A percentile compares a stretch with the other conserved stretches of the same genome.
These are phyloP conservation scores for Deladenus siricidicola DNA, from an alignment of 2,888 invertebrate genomes.

Conservation along the genomic window DNA sequence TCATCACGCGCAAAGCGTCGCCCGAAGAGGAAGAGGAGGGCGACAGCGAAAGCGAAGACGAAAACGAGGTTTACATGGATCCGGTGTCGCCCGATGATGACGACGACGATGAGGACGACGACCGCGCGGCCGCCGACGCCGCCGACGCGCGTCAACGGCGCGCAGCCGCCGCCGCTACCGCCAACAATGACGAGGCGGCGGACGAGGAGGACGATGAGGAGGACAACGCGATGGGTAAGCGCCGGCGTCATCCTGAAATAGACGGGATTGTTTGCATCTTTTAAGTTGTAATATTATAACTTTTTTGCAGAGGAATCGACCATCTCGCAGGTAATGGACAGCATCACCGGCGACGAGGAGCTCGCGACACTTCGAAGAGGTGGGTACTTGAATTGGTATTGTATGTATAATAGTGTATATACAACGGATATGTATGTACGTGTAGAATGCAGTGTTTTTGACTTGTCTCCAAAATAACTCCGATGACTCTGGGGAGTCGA, in stretches of 20 bases:
- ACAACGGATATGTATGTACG: no score
- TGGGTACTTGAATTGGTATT: no score
- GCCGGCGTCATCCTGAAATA: no score
- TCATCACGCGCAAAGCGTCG: neutral
- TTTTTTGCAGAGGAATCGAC: constrained; percentile 18
- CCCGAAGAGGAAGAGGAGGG: neutral
- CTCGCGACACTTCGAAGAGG: constrained; percentile 2
- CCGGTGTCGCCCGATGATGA: no score
- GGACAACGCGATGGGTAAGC: constrained; percentile 17
- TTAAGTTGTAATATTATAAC: neutral
- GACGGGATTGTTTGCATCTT: constrained; percentile 10
- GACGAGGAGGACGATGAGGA: constrained; percentile 30
- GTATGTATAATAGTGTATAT: no score
- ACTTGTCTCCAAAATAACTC: no score
- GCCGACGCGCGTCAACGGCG: no score
- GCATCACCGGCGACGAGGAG: constrained; percentile 30
- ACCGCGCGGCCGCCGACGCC: no score
- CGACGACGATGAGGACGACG: no score
- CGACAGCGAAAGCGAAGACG: neutral
- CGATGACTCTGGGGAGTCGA: no score
- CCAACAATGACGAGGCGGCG: constrained; percentile 26
- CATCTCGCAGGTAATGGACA: constrained; percentile 41
- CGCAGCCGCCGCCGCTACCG: no score
- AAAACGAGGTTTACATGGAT: constrained; percentile 9
- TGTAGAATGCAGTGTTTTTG: no score